Percentiles rank a stretch among this genome's conserved stretches.
Evolutionary conservation across 2,797 vertebrate genomes (phyloP).

Genomic region (Nannoperca australis): DNA sequence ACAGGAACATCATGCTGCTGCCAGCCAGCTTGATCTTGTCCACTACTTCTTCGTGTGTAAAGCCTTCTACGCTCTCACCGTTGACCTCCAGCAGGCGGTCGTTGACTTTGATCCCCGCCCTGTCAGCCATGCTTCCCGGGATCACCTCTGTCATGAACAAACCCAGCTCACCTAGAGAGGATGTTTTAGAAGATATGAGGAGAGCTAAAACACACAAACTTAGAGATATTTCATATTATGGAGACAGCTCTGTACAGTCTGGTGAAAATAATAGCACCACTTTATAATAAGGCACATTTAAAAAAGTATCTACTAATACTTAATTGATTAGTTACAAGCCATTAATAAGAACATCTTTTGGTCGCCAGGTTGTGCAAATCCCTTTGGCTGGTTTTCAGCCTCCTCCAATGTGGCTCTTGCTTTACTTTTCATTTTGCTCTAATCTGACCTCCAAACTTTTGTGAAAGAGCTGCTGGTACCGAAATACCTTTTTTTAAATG

Average conservation of each 20-base stretch:
- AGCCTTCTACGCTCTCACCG: constrained; percentile 87
- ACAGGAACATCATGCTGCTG: constrained; percentile 85
- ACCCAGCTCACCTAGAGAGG: constrained; percentile 83
- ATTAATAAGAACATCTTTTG: not conserved
- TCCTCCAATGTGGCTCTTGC: not conserved
- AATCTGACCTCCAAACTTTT: not conserved
- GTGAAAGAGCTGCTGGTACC: too few species aligned
- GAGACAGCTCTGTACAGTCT: not conserved
- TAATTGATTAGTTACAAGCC: not conserved
- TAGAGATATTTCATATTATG: not conserved
- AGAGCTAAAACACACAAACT: not conserved
- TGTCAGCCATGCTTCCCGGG: constrained; percentile 85
- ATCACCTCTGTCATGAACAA: constrained; percentile 87
- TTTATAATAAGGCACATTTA: not conserved
- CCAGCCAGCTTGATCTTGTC: constrained; percentile 88
- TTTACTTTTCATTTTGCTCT: not conserved
- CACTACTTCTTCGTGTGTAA: constrained; percentile 88
- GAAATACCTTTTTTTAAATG: too few species aligned
- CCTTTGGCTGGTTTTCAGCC: not conserved
- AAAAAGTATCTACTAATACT: not conserved
- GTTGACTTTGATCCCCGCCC: constrained; percentile 86
- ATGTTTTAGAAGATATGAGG: not conserved
- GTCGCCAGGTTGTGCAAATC: not conserved
- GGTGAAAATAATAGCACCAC: not conserved
- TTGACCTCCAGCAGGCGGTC: constrained; percentile 94